Evolutionary conservation across 2,797 vertebrate species (phyloP), one percentile per base, ranked within the genome.

Genomic region (Lepilemur ruficaudatus): DNA sequence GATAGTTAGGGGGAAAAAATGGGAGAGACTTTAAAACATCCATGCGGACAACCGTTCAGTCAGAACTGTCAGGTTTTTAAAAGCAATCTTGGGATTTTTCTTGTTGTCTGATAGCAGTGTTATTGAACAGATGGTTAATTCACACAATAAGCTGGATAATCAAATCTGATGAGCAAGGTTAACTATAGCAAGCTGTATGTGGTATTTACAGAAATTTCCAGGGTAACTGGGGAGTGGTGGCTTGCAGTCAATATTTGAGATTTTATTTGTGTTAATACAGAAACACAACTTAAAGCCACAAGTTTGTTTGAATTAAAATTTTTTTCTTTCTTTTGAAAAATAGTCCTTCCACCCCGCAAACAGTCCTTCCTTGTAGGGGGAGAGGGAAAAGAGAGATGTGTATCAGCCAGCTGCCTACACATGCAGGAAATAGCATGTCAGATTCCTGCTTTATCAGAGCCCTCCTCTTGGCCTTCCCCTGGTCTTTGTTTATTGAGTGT

Each of bases 81-180:
- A 46, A 79, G 38, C 50, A 63, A 4, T 76, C 76, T 92, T 92
- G 69, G 46, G 30, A 30, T 52, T 91, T 92, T 89, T 52, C 59
- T 76, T 92, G 32, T 80, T 91, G 43, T 59, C 83, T 94, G 43
- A 32, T 48, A 43, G n/a, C 12, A 38, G 46, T 67, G 18, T 78
- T 89, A 9, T 46, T 93, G 91, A 95, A 52, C 82, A 95, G 82
- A 32, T 95, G 82, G 55, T 88, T 95, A 76, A 75, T 57, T 82
- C 63, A 61, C 43, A 92, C 41, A 67, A 15, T 80, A 59, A 91
- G n/a, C n/a, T 41, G 32, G 61, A 46, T 85, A 50, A 55, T 67
- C 48, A 84, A 70, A 50, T 90, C 65, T 38, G 41, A 89, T 72
- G 57, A 89, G 63, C n/a, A 69, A 89, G 52, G 76, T 81, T 92